Evolutionary conservation across 2,888 invertebrate species (phyloP).

Genomic region (Anoplius nigerrimus): DNA sequence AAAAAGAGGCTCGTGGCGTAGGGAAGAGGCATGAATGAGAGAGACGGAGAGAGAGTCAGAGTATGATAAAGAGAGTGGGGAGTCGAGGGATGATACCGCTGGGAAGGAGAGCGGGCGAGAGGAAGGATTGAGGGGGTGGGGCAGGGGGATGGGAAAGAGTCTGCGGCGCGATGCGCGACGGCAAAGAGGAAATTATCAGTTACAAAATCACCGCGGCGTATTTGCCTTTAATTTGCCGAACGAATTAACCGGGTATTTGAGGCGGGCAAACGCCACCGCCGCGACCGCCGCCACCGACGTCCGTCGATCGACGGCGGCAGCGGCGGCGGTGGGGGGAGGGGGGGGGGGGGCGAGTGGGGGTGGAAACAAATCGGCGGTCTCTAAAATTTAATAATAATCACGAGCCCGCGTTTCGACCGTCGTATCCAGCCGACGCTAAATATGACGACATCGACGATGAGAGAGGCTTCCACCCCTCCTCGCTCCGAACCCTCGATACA

Average conservation of each 20-base stretch:
- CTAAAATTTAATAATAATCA: constrained; percentile 54
- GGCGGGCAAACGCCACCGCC: constrained; percentile 42
- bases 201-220: constrained; percentile 50
- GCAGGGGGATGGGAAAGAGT: constrained; percentile 6
- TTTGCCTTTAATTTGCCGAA: constrained; percentile 64
- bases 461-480: not conserved
- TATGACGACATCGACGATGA: constrained; percentile 31
- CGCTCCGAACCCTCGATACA: not conserved
- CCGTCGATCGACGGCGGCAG: constrained; percentile 26
- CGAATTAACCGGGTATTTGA: constrained; percentile 60
- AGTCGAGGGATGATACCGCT: not conserved
- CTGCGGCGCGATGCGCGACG: not conserved
- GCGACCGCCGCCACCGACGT: constrained; percentile 17
- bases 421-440: constrained; percentile 27
- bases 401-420: not conserved
- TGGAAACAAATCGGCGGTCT: constrained; percentile 39
- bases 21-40: constrained; percentile 11
- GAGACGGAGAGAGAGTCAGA: not conserved
- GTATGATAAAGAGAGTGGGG: not conserved
- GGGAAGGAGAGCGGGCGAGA: not conserved
- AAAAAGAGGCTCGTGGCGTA: constrained; percentile 10
- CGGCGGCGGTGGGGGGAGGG: constrained; percentile 9
- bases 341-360: not conserved
- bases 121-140: not conserved
- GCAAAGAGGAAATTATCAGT: constrained; percentile 46